These are phyloP conservation scores for Coelogynopora nodosa DNA, from an alignment of 2,888 invertebrate genomes.

Conservation along the genomic window DNA sequence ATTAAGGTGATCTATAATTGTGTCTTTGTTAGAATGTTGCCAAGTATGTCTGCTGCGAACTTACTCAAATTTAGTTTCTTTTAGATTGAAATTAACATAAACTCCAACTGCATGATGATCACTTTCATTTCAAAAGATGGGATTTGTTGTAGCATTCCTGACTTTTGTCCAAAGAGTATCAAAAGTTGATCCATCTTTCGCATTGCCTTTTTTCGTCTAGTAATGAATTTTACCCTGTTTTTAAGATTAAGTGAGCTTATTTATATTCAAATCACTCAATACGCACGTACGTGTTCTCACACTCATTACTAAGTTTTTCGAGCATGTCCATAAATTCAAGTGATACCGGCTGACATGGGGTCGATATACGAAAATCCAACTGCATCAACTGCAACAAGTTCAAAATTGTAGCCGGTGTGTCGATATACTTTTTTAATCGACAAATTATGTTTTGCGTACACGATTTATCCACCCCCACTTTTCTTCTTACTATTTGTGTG, in stretches of 20 bases:
- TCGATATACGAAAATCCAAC: background rate
- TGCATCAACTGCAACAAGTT: conserved; percentile 23
- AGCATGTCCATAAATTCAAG: background rate
- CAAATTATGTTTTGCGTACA: background rate
- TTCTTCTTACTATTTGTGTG: background rate
- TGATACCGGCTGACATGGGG: background rate
- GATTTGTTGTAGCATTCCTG: background rate
- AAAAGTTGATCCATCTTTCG: conserved; percentile 20
- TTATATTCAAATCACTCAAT: background rate
- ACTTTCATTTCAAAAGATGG: conserved; percentile 23
- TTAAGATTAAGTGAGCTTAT: background rate
- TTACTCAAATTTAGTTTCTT: conserved; percentile 4
- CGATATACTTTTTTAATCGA: background rate
- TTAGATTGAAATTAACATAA: conserved; percentile 25
- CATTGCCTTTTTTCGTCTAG: conserved; percentile 18
- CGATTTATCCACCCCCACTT: background rate
- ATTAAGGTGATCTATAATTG: background rate
- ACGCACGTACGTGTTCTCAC: background rate
- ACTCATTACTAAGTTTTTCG: conserved; percentile 18
- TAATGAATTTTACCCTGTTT: conserved; percentile 22
- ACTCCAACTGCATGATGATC: conserved; percentile 5
- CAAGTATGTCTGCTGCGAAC: background rate
- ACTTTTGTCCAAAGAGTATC: background rate
- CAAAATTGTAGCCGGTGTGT: conserved; percentile 16
- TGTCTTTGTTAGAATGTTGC: background rate